A percentile compares a stretch with the other conserved stretches of the same genome.
Conservation (phyloP, 2,113 vertebrate genomes). For the Antennarius striatus region DNA sequence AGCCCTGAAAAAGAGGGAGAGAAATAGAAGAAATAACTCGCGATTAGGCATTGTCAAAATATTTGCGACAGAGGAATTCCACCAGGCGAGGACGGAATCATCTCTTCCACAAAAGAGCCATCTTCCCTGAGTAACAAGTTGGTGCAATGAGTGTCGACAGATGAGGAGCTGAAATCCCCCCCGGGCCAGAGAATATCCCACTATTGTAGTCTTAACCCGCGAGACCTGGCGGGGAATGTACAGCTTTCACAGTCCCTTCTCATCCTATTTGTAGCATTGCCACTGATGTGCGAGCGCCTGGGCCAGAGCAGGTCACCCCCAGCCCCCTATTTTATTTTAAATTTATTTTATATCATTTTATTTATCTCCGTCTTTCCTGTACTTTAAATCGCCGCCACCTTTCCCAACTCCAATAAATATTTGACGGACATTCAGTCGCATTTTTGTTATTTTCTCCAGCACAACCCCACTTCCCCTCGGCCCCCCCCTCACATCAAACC, state of each 20-base stretch:
- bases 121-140: constrained; percentile 85
- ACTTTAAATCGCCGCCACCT: background rate
- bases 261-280: constrained; percentile 86
- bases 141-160: constrained; percentile 81
- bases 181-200: constrained; percentile 84
- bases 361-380: constrained; percentile 6
- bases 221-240: constrained; percentile 87
- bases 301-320: constrained; percentile 65
- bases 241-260: constrained; percentile 86
- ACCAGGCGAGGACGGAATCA: constrained; percentile 70
- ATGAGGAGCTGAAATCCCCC: constrained; percentile 83
- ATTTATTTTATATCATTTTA: background rate
- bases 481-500: constrained; percentile 27
- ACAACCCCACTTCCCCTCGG: background rate
- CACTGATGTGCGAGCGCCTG: constrained; percentile 80
- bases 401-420: constrained; percentile 28
- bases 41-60: constrained; percentile 80
- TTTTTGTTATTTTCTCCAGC: constrained; percentile 33
- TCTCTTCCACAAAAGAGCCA: constrained; percentile 79
- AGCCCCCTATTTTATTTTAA: constrained; percentile 73
- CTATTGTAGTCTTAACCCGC: constrained; percentile 86
- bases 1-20: background rate
- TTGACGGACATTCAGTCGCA: constrained; percentile 29
- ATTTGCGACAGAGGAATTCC: constrained; percentile 78
- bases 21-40: constrained; percentile 44